Evolutionary conservation across 2,797 vertebrate genomes (phyloP).

Genomic region (Alectoris magna): DNA sequence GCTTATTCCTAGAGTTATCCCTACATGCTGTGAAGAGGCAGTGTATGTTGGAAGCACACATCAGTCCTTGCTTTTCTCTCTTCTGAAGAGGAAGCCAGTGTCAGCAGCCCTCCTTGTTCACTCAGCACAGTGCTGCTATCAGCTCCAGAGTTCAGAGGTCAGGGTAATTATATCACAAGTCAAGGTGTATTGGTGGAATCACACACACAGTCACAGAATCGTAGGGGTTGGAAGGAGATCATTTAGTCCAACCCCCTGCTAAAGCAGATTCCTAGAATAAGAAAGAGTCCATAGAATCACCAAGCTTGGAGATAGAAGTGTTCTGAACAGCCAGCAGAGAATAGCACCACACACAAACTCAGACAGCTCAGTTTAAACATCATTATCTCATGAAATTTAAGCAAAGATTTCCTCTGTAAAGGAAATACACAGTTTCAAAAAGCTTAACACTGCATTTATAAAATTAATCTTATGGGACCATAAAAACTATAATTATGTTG

Average conservation of each 20-base stretch:
- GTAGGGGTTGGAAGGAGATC: too few species aligned
- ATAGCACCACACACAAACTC: too few species aligned
- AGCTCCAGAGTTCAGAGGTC: accelerated
- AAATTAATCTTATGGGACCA: not conserved
- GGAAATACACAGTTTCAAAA: not conserved
- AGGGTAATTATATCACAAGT: not conserved
- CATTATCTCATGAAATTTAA: not conserved
- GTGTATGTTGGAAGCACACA: not conserved
- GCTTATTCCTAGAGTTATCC: not conserved
- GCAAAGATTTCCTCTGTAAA: not conserved
- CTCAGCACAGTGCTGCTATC: accelerated
- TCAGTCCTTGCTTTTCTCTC: not conserved
- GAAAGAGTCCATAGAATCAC: too few species aligned
- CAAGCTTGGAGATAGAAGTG: not conserved
- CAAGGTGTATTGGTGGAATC: not conserved
- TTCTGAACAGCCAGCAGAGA: not conserved
- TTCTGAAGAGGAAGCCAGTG: not conserved
- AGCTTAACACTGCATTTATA: not conserved
- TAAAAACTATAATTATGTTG: not conserved
- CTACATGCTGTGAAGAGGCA: not conserved
- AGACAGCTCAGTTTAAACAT: not conserved
- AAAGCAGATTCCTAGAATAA: too few species aligned
- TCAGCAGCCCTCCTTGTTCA: not conserved
- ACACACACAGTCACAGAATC: too few species aligned
- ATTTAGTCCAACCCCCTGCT: too few species aligned